These are phyloP conservation scores for Seira sanloemensis DNA, from an alignment of 2,888 invertebrate species.

Conservation along the genomic window DNA sequence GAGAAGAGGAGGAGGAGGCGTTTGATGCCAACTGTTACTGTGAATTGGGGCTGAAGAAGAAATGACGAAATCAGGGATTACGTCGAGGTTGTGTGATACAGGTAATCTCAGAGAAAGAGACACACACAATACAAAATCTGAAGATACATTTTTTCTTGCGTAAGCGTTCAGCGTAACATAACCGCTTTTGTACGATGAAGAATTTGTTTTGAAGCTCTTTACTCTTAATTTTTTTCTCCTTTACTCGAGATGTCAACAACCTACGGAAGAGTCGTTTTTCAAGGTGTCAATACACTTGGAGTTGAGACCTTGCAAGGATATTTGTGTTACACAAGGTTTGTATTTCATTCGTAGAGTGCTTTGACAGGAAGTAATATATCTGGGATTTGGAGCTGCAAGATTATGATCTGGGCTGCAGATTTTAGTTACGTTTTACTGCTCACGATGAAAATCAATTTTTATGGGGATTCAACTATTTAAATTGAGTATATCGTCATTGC, in stretches of 20 bases:
- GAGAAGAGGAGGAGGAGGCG: background rate
- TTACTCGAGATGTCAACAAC: slow-evolving; percentile 61
- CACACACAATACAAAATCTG: background rate
- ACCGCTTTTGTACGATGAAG: slow-evolving; percentile 7
- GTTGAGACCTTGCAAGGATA: slow-evolving; percentile 59
- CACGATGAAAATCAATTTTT: slow-evolving; percentile 25
- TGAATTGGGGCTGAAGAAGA: slow-evolving; percentile 13
- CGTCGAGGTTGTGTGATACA: background rate
- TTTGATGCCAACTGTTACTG: background rate
- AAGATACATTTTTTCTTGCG: slow-evolving; percentile 7
- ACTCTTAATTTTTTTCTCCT: background rate
- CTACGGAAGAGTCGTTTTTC: slow-evolving; percentile 32
- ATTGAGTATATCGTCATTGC: too few species aligned
- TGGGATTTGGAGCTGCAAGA: background rate
- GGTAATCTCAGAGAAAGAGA: background rate
- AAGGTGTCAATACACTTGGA: slow-evolving; percentile 57
- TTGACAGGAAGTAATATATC: background rate
- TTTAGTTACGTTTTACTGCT: background rate
- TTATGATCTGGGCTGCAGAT: background rate
- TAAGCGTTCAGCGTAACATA: background rate
- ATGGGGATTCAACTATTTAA: background rate
- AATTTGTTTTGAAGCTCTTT: background rate
- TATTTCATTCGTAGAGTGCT: background rate
- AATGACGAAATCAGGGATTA: background rate
- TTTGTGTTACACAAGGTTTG: background rate